phyloP scores from a whole-genome alignment of 2,797 vertebrate species.

The Acestrorhynchus altus region DNA sequence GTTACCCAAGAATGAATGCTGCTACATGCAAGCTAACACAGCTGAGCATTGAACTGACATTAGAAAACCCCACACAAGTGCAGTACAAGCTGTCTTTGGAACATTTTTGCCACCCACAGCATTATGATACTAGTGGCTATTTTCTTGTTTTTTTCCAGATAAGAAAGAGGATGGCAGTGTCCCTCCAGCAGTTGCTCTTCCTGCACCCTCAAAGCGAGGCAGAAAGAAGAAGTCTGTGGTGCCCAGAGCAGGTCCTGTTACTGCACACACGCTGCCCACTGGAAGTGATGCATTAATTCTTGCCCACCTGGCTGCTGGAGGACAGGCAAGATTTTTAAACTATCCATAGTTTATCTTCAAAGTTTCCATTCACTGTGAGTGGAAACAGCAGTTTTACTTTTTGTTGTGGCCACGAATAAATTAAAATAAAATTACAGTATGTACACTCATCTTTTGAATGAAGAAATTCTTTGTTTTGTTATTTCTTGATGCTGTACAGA shows the following conservation, averaged over 20 bases:
- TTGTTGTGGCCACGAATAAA: too few relatives aligned
- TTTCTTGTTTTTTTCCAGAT: constrained; percentile 63
- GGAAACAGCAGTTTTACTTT: too few relatives aligned
- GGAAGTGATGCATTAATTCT: constrained; percentile 81
- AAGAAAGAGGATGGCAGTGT: constrained; percentile 75
- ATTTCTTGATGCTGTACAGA: background rate
- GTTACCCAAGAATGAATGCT: too few relatives aligned
- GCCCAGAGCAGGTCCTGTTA: constrained; percentile 77
- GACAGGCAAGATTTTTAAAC: constrained; percentile 68
- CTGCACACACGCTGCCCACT: constrained; percentile 70
- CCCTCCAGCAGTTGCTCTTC: constrained; percentile 76
- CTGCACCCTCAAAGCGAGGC: constrained; percentile 82
- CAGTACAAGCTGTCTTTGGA: too few relatives aligned
- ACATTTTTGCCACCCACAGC: background rate
- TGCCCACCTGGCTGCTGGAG: constrained; percentile 80
- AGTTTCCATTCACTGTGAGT: too few relatives aligned
- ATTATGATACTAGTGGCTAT: background rate
- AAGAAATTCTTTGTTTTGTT: too few relatives aligned
- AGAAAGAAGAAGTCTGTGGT: constrained; percentile 91
- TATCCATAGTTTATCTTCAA: background rate
- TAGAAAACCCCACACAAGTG: too few relatives aligned
- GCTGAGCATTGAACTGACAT: too few relatives aligned
- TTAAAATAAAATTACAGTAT: too few relatives aligned
- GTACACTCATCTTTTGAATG: too few relatives aligned
- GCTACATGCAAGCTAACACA: too few relatives aligned